These are phyloP conservation scores for Oscheius onirici DNA, from an alignment of 2,888 invertebrate species.

Conservation along the genomic window DNA sequence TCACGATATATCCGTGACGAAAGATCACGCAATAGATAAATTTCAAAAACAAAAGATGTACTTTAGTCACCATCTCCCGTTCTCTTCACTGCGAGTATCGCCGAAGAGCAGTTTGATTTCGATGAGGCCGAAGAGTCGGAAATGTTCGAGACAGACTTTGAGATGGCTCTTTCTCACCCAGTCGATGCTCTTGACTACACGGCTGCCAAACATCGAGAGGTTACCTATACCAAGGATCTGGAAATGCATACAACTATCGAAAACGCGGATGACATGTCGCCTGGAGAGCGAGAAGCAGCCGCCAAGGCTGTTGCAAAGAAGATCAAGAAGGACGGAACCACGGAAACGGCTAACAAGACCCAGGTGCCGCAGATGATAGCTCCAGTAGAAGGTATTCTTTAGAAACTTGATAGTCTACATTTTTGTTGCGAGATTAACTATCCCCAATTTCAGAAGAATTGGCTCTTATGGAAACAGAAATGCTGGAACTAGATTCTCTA, in stretches of 20 bases:
- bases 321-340: slow-evolving; percentile 30
- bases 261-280: not conserved
- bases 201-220: slow-evolving; percentile 10
- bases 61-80: slow-evolving; percentile 23
- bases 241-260: slow-evolving; percentile 7
- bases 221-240: slow-evolving; percentile 33
- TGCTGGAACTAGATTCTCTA: not conserved
- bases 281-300: not conserved
- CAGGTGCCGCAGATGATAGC: slow-evolving; percentile 12
- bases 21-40: no score
- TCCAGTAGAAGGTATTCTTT: slow-evolving; percentile 18
- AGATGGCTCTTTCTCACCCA: not conserved
- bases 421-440: not conserved
- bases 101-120: slow-evolving; percentile 16
- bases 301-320: slow-evolving; percentile 25
- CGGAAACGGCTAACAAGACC: slow-evolving; percentile 13
- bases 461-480: not conserved
- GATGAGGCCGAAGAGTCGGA: slow-evolving; percentile 29
- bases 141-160: slow-evolving; percentile 17
- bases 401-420: no score
- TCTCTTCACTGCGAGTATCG: slow-evolving; percentile 21
- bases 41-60: not conserved
- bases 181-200: not conserved
- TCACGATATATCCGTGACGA: not conserved
- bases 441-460: not conserved